Evolutionary conservation across 2,797 vertebrate genomes (phyloP).

Genomic region (Phoebastria nigripes): DNA sequence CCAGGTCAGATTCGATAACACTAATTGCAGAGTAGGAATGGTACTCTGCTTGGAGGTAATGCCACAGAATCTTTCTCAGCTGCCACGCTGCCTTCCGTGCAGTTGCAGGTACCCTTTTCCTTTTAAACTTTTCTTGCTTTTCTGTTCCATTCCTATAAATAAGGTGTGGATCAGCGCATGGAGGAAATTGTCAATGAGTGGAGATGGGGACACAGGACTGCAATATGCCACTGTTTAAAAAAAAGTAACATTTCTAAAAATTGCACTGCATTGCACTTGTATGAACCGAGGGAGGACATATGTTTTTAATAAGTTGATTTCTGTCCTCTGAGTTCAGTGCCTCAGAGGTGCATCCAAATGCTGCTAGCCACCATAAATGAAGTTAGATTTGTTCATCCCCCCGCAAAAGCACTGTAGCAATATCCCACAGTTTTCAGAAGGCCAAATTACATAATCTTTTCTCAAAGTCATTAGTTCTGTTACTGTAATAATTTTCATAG

Average conservation of each 20-base stretch:
- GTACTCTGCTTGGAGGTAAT: neutral
- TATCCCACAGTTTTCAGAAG: neutral
- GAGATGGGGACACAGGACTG: neutral
- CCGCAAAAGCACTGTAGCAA: neutral
- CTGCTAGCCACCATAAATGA: neutral
- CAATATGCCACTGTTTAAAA: neutral
- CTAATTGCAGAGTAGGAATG: neutral
- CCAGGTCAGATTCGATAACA: neutral
- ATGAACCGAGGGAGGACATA: neutral
- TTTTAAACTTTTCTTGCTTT: neutral
- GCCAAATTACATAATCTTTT: neutral
- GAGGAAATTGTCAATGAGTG: neutral
- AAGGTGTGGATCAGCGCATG: neutral
- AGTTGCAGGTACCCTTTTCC: neutral
- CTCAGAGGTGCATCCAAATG: neutral
- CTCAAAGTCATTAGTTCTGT: neutral
- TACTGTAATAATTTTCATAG: neutral
- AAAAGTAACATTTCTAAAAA: neutral
- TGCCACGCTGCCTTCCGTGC: rapidly evolving
- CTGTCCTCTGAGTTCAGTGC: neutral
- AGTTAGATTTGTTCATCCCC: neutral
- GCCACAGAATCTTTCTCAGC: neutral
- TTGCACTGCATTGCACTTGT: neutral
- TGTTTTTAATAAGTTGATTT: neutral
- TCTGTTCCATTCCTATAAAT: neutral